Base-by-base conservation (phyloP, 64 coral and sea anemone genomes). In the Stylophora pistillata region DNA sequence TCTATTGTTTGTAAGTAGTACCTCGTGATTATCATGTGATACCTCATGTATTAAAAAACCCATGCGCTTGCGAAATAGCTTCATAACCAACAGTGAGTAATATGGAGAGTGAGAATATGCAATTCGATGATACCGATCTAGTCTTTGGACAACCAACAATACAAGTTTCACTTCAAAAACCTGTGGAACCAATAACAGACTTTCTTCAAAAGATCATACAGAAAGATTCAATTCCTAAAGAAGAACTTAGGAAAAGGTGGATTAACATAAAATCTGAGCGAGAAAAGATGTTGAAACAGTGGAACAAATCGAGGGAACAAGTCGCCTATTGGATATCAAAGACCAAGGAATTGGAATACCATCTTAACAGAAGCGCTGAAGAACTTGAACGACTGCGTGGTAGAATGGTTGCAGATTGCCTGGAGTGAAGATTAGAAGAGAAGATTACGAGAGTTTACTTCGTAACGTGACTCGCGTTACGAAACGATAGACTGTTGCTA, bases 281-380 rank as follows among this genome's bases (percentile, higher is more conserved):
- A 83, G 74, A 86, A 18, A 92, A 86, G 90, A 34, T 71, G 21
- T 16, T 86, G 32, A 92, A 92, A 58, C 74, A 86, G 82, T 92
- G 82, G 73, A 92, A 86, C 73, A 86, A 86, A 86, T 54, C 78
- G 32, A 91, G 86, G 10, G 80, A 85, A 86, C n/a, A 71, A 21
- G 10, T 91, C 1, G 89, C 57, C 1, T 66, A 68, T 18, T 85
- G 79, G 89, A 72, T 85, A 26, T 85, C 89, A 31, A 91, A 91
- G 77, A 53, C 71, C 34, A 65, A 71, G 34, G 76, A 85, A 15
- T 30, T 65, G 53, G 89, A 86, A 85, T 26, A 77, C 20, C 89
- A 77, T 1, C 65, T 88, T 7, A 76, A 88, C 58, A 74, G 31
- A 74, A 77, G 58, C 70, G 72, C 23, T 14, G 58, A 88, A 83